phyloP scores from a whole-genome alignment of 2,888 invertebrate species.

The Hydraecia micacea region DNA sequence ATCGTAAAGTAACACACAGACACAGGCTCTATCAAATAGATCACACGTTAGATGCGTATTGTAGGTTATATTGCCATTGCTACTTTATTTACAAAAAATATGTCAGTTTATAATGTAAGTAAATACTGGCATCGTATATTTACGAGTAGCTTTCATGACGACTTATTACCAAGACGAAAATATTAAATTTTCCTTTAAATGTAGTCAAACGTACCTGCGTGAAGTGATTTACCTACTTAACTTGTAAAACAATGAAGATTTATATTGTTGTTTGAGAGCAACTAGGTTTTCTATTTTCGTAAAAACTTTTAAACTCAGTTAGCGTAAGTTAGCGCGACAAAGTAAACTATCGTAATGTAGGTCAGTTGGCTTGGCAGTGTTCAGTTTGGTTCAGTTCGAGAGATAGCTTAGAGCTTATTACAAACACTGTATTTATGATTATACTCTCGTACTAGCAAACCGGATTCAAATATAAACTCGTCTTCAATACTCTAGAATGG shows the following conservation, averaged over 20 bases:
- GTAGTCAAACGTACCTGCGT: not conserved
- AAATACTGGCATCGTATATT: not conserved
- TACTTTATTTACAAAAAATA: not conserved
- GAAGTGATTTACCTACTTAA: not conserved
- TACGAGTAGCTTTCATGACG: not conserved
- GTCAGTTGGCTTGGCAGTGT: slow-evolving; percentile 62
- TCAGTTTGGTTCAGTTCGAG: slow-evolving; percentile 54
- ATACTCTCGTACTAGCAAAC: slow-evolving; percentile 60
- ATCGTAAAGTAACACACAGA: slow-evolving; percentile 10
- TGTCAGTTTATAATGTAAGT: not conserved
- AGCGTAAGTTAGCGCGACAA: slow-evolving; percentile 33
- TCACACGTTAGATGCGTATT: not conserved
- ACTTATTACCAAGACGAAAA: not conserved
- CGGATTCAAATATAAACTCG: slow-evolving; percentile 68
- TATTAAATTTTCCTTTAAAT: not conserved
- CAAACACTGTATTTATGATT: slow-evolving; percentile 68
- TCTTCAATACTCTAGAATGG: slow-evolving; percentile 63
- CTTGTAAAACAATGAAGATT: not conserved
- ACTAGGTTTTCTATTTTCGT: not conserved
- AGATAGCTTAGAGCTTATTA: slow-evolving; percentile 65
- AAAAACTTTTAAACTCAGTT: slow-evolving; percentile 8
- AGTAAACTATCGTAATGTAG: slow-evolving; percentile 57
- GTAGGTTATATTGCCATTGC: not conserved
- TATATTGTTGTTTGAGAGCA: not conserved
- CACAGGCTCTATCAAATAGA: not conserved